Conservation (phyloP, 2,888 invertebrate genomes). For the Macaria liturata region DNA sequence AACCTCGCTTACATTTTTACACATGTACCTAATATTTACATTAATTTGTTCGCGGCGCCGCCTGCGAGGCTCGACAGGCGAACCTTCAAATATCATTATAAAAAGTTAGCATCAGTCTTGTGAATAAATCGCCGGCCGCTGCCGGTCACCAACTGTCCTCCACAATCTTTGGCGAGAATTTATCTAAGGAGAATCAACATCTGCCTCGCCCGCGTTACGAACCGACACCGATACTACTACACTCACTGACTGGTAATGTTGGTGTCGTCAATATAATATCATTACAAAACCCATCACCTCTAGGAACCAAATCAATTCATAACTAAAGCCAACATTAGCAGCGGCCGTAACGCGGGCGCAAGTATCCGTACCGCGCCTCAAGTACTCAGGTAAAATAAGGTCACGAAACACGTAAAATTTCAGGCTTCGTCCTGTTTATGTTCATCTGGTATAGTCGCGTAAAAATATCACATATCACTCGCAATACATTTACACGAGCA, state of each 20-base stretch:
- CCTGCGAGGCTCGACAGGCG: constrained; percentile 33
- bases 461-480: no score
- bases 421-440: no score
- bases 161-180: constrained; percentile 72
- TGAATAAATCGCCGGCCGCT: constrained; percentile 65
- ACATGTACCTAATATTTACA: constrained; percentile 51
- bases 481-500: no score
- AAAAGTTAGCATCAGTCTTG: constrained; percentile 79
- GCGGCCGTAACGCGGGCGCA: constrained; percentile 15
- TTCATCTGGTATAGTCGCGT: no score
- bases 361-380: no score
- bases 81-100: constrained; percentile 67
- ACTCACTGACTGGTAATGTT: constrained; percentile 14
- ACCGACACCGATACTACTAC: not conserved
- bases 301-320: constrained; percentile 21
- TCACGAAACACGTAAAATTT: no score
- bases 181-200: constrained; percentile 61
- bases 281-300: constrained; percentile 5
- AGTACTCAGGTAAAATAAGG: no score
- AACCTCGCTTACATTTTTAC: constrained; percentile 46
- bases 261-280: constrained; percentile 20
- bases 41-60: constrained; percentile 53
- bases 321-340: constrained; percentile 3
- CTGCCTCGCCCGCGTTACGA: constrained; percentile 45
- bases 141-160: constrained; percentile 52